Evolutionary conservation across 2,113 vertebrate species (phyloP).

Genomic region (Ailurus styani): DNA sequence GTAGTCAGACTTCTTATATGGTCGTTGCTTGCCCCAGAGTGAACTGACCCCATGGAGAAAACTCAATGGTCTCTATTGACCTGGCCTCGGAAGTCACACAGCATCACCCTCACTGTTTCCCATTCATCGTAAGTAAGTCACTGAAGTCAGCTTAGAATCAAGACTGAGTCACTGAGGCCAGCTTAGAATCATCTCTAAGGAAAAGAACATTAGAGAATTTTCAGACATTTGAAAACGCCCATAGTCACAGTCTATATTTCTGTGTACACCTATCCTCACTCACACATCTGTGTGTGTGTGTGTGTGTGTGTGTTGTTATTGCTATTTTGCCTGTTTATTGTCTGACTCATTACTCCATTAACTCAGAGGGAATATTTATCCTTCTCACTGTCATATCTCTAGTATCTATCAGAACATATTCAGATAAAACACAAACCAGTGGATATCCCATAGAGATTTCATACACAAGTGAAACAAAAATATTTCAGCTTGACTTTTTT

Average conservation of each 20-base stretch:
- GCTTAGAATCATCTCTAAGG: background rate
- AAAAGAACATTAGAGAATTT: background rate
- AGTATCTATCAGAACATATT: background rate
- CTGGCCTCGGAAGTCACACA: background rate
- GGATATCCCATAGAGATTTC: background rate
- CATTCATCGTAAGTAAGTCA: background rate
- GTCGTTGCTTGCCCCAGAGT: background rate
- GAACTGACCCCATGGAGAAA: background rate
- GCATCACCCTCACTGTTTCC: background rate
- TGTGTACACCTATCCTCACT: background rate
- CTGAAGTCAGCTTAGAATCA: background rate
- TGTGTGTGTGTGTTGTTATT: background rate
- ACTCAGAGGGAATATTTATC: background rate
- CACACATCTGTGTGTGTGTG: background rate
- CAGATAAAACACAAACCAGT: background rate
- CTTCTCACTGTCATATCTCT: background rate
- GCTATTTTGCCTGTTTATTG: background rate
- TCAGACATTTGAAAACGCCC: background rate
- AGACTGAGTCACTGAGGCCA: background rate
- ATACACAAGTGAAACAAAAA: background rate
- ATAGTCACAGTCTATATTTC: background rate
- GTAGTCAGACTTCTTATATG: background rate
- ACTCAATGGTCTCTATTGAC: background rate
- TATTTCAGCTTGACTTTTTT: background rate
- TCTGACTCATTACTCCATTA: background rate